Percentiles rank a stretch among this genome's conserved stretches.
These are phyloP conservation scores for Eupithecia inturbata DNA, from an alignment of 2,888 invertebrate genomes.

Conservation along the genomic window DNA sequence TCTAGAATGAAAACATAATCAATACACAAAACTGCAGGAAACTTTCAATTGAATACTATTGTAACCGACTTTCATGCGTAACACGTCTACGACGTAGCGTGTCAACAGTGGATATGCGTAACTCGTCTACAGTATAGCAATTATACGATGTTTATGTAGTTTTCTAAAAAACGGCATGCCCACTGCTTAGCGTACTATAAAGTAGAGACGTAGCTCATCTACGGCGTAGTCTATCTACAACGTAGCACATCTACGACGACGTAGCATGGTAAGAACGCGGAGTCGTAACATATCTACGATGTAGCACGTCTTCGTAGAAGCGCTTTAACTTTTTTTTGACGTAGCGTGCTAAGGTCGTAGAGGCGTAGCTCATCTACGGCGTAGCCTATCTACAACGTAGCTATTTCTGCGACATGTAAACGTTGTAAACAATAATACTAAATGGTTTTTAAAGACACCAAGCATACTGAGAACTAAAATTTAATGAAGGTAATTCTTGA, in stretches of 20 bases:
- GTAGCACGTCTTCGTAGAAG: background rate
- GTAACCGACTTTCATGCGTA: background rate
- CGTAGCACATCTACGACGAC: background rate
- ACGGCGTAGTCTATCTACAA: background rate
- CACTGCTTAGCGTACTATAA: background rate
- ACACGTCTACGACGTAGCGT: background rate
- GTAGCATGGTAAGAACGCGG: background rate
- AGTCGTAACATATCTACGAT: background rate
- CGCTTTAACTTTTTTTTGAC: no score
- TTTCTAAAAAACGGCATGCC: background rate
- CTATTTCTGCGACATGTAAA: background rate
- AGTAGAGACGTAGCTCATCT: background rate
- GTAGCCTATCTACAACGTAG: no score
- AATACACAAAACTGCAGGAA: background rate
- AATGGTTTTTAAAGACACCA: background rate
- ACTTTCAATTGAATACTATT: background rate
- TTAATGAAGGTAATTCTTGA: background rate
- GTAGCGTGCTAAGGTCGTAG: no score
- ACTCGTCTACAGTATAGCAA: background rate
- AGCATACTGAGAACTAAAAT: background rate
- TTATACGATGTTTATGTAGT: background rate
- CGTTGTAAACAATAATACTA: background rate
- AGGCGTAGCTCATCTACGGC: no score
- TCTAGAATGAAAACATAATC: slow-evolving; percentile 75
- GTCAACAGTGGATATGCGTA: background rate